Conservation (phyloP, 2,888 invertebrate species). For the Drosophila dives region DNA sequence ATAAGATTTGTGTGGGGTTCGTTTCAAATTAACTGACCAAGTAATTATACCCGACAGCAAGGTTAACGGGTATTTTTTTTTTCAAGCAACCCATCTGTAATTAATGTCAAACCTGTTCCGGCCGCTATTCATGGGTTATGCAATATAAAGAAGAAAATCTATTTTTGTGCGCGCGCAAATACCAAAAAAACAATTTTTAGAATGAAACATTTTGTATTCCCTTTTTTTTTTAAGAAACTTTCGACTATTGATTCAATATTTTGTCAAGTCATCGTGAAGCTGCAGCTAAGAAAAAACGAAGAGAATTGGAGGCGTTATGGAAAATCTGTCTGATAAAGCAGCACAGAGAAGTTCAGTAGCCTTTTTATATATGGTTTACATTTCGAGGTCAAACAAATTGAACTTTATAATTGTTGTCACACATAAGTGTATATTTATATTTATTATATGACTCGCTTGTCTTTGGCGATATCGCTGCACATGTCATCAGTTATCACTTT, state of each 20-base stretch:
- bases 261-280: slow-evolving; percentile 53
- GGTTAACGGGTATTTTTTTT: slow-evolving; percentile 48
- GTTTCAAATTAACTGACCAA: slow-evolving; percentile 35
- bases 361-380: slow-evolving; percentile 21
- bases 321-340: slow-evolving; percentile 28
- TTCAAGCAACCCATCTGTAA: slow-evolving; percentile 40
- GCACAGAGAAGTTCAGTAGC: slow-evolving; percentile 37
- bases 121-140: slow-evolving; percentile 42
- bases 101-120: slow-evolving; percentile 63
- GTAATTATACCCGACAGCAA: slow-evolving; percentile 54
- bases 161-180: slow-evolving; percentile 17
- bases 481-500: slow-evolving; percentile 7
- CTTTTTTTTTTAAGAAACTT: background rate
- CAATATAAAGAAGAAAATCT: slow-evolving; percentile 28
- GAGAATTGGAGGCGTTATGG: background rate
- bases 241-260: background rate
- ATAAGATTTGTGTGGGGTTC: slow-evolving; percentile 27
- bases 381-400: slow-evolving; percentile 6
- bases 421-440: slow-evolving; percentile 4
- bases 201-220: background rate
- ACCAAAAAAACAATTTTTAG: slow-evolving; percentile 10
- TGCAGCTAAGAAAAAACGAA: slow-evolving; percentile 6
- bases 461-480: slow-evolving; percentile 31
- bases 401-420: slow-evolving; percentile 19
- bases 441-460: slow-evolving; percentile 4